Evolutionary conservation across 2,113 vertebrate species (phyloP).

Genomic region (Phaethornis superciliosus): DNA sequence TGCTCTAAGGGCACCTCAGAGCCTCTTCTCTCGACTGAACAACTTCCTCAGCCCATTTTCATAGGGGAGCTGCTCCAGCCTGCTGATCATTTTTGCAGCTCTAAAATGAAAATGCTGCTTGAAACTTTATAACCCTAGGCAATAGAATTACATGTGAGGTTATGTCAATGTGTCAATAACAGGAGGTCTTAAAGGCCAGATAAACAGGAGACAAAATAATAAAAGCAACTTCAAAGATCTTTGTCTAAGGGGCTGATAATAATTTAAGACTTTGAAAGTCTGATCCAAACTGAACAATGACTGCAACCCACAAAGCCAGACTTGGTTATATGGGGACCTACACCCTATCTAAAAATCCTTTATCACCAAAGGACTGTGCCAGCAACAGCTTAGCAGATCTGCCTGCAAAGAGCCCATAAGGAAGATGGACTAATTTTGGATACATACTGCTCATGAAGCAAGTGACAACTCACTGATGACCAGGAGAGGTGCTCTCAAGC

Average conservation of each 20-base stretch:
- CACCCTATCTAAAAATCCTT: neutral
- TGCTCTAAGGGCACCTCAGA: too few species aligned
- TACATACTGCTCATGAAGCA: fast-evolving
- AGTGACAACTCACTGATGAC: neutral
- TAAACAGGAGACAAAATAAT: neutral
- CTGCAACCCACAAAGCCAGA: neutral
- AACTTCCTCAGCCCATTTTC: too few species aligned
- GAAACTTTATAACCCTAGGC: neutral
- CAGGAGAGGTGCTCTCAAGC: neutral
- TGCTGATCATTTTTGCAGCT: too few species aligned
- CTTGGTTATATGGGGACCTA: neutral
- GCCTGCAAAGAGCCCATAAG: fast-evolving
- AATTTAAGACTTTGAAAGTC: neutral
- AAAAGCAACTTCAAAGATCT: neutral
- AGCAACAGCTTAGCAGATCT: neutral
- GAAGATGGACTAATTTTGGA: neutral
- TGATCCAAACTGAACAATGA: neutral
- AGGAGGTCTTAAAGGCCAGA: neutral
- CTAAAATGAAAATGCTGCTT: neutral
- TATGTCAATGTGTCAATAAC: neutral
- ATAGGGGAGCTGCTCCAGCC: too few species aligned
- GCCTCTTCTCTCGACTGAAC: too few species aligned
- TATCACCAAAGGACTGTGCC: neutral
- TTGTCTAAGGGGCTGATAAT: neutral
- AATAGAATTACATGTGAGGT: neutral